Evolutionary conservation across 1,140 invertebrate genomes (phyloP), one percentile per base, ranked within the genome.

Genomic region (Asobara japonica): DNA sequence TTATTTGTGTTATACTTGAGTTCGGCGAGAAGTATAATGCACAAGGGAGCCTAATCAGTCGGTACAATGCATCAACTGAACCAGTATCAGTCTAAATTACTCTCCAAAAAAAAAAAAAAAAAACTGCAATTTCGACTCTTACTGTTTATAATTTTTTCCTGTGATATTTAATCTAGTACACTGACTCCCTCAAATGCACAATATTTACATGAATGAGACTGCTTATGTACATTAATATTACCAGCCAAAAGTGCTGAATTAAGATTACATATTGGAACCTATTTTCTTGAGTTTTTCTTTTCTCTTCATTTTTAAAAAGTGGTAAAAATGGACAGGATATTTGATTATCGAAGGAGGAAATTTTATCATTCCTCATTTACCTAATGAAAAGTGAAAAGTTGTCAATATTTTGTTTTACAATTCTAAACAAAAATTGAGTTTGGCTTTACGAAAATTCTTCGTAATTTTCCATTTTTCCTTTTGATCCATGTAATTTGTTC

Each of bases 201-300:
- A 45, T 45, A 45, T 45, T 45, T 45, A 45, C 41, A 45, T 74
- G 66, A 72, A 65, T 72, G 66, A 72, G 71, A 64, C 71, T 65
- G 71, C 69, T 38, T 71, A 65, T 65, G 36, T 71, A 71, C 56
- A 69, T 69, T 61, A 33, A 22, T 69, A 20, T 66, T 33, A 18
- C n/a, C 30, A 51, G 30, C 38, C n/a, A 51, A 33, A 27, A 45
- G 22, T 66, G 41, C 20, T 25, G 25, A 41, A 45, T 3, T 66
- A 66, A 65, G 65, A 66, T 45, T 45, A 45, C 41, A 45, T 16
- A 16, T 45, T 13, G 41, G 13, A 45, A 45, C 41, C 18, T 16
- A 45, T 45, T 45, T 45, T 45, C n/a, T 16, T 45, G 41, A 45
- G 11, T n/a, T 16, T 11, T 25, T 66, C 20, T 36, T 27, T 36